A percentile compares a stretch with the other conserved stretches of the same genome.
Conservation (phyloP, 2,888 invertebrate species). For the Ctena decussata region DNA sequence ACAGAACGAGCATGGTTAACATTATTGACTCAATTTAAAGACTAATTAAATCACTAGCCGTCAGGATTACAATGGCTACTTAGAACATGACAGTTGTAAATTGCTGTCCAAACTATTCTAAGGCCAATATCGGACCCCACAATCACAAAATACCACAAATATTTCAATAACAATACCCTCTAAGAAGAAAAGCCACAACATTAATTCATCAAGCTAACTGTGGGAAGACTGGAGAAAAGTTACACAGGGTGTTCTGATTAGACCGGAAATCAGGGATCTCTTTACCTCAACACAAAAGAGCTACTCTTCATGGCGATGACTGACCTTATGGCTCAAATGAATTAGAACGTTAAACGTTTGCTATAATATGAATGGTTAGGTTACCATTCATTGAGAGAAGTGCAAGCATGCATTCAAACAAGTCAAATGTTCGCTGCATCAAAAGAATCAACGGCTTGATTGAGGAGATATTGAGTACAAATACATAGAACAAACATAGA, state of each 20-base stretch:
- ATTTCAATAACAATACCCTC: neutral
- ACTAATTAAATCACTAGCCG: neutral
- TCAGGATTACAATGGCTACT: neutral
- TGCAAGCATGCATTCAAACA: neutral
- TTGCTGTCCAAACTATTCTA: neutral
- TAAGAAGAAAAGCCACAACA: neutral
- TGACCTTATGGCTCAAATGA: neutral
- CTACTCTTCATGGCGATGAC: neutral
- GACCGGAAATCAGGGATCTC: neutral
- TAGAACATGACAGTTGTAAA: neutral
- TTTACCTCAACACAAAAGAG: constrained; percentile 3
- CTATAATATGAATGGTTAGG: neutral
- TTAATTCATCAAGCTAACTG: neutral
- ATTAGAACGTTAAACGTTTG: neutral
- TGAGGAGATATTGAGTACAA: neutral
- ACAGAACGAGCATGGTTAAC: neutral
- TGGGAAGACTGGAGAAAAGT: neutral
- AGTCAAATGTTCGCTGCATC: neutral
- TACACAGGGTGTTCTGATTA: neutral
- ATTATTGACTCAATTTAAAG: neutral
- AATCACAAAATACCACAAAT: neutral
- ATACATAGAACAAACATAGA: neutral
- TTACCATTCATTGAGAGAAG: neutral
- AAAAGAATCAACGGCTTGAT: neutral
- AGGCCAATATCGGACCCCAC: neutral